These are phyloP conservation scores for Sylvilagus bachmani DNA, from an alignment of 2,113 vertebrate species.

Conservation along the genomic window DNA sequence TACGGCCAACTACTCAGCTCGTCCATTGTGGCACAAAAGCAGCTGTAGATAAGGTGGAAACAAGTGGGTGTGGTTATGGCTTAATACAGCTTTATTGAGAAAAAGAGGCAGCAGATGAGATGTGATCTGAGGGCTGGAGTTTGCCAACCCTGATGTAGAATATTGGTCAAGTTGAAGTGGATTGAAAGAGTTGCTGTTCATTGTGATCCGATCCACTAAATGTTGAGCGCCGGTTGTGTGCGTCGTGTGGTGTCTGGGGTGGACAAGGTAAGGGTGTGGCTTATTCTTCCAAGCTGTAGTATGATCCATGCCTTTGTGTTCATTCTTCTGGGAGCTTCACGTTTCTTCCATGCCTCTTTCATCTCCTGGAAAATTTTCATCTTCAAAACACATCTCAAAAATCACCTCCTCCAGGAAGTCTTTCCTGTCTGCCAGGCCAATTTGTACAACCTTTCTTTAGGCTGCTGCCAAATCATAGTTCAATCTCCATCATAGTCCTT, in stretches of 20 bases:
- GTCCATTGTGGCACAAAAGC: not conserved
- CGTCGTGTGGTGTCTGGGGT: not conserved
- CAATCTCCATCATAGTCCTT: not conserved
- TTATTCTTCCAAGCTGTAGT: not conserved
- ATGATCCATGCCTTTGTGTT: not conserved
- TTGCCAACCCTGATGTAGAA: not conserved
- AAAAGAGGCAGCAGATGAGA: not conserved
- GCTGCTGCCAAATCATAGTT: not conserved
- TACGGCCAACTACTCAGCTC: not conserved
- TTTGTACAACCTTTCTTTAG: not conserved
- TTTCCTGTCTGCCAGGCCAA: not conserved
- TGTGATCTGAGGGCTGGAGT: not conserved
- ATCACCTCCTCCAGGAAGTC: too few relatives aligned
- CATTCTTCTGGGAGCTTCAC: not conserved
- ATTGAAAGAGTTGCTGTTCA: not conserved
- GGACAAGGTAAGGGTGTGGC: not conserved
- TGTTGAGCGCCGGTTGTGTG: not conserved
- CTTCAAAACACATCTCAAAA: not conserved
- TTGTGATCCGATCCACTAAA: not conserved
- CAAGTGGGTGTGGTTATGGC: not conserved
- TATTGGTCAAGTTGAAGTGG: not conserved
- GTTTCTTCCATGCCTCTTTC: not conserved
- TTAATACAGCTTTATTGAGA: conserved; percentile 19
- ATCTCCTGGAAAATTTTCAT: not conserved
- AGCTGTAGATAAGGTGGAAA: not conserved